Percentiles rank a stretch among this genome's conserved stretches.
phyloP scores from a whole-genome alignment of 2,113 vertebrate genomes.

The Leptobrachium leishanense region DNA sequence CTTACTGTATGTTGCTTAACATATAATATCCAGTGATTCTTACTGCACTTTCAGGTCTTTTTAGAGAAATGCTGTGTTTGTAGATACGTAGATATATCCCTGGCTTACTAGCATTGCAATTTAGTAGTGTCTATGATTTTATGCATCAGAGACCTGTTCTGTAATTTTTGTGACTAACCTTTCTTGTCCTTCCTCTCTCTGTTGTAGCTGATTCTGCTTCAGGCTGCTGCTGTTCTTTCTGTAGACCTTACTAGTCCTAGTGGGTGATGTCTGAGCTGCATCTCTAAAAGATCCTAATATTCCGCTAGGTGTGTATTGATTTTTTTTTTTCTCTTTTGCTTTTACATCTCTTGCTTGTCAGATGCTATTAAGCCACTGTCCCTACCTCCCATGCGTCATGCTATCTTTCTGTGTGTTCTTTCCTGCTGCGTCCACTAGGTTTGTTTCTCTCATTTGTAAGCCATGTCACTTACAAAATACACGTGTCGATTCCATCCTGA shows the following conservation, averaged over 20 bases:
- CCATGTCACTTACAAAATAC: neutral
- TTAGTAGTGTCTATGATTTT: too few relatives aligned
- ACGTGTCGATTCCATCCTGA: neutral
- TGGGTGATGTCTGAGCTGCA: slow-evolving; percentile 74
- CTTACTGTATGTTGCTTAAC: too few relatives aligned
- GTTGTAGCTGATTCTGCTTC: slow-evolving; percentile 61
- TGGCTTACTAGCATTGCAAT: too few relatives aligned
- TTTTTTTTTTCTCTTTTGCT: slow-evolving; percentile 19
- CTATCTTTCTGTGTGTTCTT: neutral
- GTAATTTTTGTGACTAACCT: slow-evolving; percentile 54
- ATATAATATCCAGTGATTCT: too few relatives aligned
- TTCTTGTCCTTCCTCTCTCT: slow-evolving; percentile 60
- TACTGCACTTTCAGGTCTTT: too few relatives aligned
- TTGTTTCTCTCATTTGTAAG: neutral
- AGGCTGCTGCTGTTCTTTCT: slow-evolving; percentile 63
- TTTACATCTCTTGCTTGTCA: slow-evolving; percentile 2
- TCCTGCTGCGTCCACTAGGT: neutral
- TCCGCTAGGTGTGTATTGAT: slow-evolving; percentile 78
- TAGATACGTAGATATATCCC: too few relatives aligned
- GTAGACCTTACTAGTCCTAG: slow-evolving; percentile 58
- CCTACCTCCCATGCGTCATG: neutral
- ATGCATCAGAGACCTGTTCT: neutral
- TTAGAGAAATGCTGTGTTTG: too few relatives aligned
- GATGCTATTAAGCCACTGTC: neutral
- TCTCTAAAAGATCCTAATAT: slow-evolving; percentile 71